Evolutionary conservation across 2,888 invertebrate species (phyloP).

Genomic region (Beris morrisii): DNA sequence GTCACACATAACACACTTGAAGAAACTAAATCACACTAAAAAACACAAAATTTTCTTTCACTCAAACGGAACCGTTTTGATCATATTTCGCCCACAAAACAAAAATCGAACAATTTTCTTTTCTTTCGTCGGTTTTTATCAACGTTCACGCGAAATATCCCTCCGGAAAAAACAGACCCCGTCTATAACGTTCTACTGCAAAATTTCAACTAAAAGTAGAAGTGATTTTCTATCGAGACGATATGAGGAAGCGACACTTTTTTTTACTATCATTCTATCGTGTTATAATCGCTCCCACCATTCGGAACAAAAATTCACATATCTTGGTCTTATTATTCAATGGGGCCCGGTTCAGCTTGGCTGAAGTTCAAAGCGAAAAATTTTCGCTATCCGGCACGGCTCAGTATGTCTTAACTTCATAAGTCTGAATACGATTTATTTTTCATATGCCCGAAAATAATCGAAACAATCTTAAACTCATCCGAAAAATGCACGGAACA

Average conservation of each 20-base stretch:
- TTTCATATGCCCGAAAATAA: too few relatives aligned
- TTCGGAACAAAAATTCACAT: neutral
- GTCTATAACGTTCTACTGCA: slow-evolving; percentile 13
- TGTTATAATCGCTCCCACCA: neutral
- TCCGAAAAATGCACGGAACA: too few relatives aligned
- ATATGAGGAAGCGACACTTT: too few relatives aligned
- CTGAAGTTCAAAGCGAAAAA: slow-evolving; percentile 44
- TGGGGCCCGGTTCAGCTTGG: slow-evolving; percentile 44
- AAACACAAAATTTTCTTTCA: neutral
- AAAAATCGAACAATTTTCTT: too few relatives aligned
- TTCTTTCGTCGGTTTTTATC: too few relatives aligned
- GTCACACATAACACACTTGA: neutral
- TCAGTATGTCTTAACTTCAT: neutral
- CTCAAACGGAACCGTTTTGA: too few relatives aligned
- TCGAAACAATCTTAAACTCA: too few relatives aligned
- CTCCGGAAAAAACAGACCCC: neutral
- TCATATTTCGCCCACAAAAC: too few relatives aligned
- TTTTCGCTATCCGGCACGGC: slow-evolving; percentile 22
- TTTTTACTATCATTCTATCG: neutral
- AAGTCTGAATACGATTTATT: too few relatives aligned
- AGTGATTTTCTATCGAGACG: slow-evolving; percentile 8
- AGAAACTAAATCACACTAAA: neutral
- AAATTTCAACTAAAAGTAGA: slow-evolving; percentile 12
- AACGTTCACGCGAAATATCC: too few relatives aligned
- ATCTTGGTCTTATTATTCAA: neutral